Evolutionary conservation across 2,888 invertebrate genomes (phyloP).

Genomic region (Troglohyphantes excavatus): DNA sequence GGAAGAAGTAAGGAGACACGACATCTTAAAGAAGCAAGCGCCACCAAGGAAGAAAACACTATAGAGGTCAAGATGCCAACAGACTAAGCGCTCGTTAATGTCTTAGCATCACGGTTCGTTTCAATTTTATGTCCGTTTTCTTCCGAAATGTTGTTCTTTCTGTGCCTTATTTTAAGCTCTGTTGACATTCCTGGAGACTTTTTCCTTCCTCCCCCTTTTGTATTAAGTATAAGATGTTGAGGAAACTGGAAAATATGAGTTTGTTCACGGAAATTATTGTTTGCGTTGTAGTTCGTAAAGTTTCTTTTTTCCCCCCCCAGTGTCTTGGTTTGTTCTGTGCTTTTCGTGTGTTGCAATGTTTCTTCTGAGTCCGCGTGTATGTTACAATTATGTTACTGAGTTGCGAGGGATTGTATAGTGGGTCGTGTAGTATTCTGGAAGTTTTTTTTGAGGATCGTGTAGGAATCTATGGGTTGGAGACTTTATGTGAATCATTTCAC

Average conservation of each 20-base stretch:
- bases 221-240: not conserved
- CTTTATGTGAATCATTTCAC: too few species aligned
- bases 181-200: not conserved
- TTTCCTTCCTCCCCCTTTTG: not conserved
- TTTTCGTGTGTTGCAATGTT: not conserved
- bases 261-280: not conserved
- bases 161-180: conserved; percentile 8
- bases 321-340: not conserved
- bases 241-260: not conserved
- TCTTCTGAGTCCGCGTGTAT: not conserved
- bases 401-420: not conserved
- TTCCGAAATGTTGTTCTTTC: conserved; percentile 19
- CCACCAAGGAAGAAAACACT: conserved; percentile 22
- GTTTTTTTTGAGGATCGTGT: not conserved
- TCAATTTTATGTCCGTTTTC: conserved; percentile 28
- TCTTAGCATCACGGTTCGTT: conserved; percentile 4
- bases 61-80: conserved; percentile 7
- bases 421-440: not conserved
- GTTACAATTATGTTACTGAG: not conserved
- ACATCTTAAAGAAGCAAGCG: not conserved
- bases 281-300: not conserved
- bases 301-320: not conserved
- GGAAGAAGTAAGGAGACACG: not conserved
- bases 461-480: not conserved
- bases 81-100: conserved; percentile 35